phyloP scores from a whole-genome alignment of 2,113 vertebrate genomes.

The Protomyctophum bolini region DNA sequence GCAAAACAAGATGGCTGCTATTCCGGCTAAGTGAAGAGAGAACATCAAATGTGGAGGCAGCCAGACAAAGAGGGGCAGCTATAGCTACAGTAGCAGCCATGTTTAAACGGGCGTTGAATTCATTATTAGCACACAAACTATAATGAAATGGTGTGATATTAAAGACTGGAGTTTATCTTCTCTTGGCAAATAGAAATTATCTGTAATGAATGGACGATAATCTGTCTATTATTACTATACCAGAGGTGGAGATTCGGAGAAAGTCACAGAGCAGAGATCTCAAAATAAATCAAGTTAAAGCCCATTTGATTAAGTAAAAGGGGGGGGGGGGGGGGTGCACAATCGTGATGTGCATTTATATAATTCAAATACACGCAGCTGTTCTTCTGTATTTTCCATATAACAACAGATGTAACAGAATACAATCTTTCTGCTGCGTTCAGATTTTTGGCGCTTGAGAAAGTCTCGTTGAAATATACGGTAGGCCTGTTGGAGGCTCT shows the following conservation, averaged over 20 bases:
- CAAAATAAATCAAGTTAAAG: constrained; percentile 8
- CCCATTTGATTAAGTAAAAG: constrained; percentile 15
- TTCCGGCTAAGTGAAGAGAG: not conserved
- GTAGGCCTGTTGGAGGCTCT: constrained; percentile 27
- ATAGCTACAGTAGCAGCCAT: not conserved
- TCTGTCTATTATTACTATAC: constrained; percentile 18
- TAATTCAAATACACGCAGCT: constrained; percentile 37
- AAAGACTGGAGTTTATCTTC: constrained; percentile 27
- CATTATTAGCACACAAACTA: not conserved
- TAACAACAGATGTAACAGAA: constrained; percentile 8
- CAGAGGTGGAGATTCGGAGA: constrained; percentile 7
- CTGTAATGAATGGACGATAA: constrained; percentile 35
- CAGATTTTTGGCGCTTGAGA: constrained; percentile 12
- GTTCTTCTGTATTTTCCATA: constrained; percentile 18
- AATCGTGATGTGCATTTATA: constrained; percentile 12
- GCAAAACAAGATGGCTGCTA: constrained; percentile 29
- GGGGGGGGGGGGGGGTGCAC: no score
- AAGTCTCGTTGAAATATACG: constrained; percentile 17
- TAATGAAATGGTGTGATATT: constrained; percentile 15
- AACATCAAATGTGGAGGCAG: constrained; percentile 20
- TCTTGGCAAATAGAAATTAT: constrained; percentile 40
- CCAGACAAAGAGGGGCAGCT: constrained; percentile 35
- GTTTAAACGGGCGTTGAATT: constrained; percentile 20
- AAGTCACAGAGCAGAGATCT: constrained; percentile 13
- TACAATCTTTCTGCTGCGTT: not conserved